Evolutionary conservation across 2,113 vertebrate species (phyloP).

Genomic region (Laticauda colubrina): DNA sequence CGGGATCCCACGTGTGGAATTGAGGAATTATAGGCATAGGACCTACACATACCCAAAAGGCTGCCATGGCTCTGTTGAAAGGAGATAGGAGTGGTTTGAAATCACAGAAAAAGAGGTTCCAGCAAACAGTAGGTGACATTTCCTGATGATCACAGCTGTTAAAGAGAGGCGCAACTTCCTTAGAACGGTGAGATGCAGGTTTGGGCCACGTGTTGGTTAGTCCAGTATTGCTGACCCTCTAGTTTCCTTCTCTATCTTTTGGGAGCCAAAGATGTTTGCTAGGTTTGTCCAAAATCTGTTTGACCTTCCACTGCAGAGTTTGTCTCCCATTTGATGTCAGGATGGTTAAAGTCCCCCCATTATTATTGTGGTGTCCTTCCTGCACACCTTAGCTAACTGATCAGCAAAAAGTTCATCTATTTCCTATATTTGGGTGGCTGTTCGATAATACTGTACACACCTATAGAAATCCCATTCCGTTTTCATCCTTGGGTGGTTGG

Average conservation of each 20-base stretch:
- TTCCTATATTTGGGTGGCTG: not conserved
- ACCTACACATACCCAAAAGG: not conserved
- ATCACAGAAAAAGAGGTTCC: not conserved
- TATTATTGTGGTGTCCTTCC: no score
- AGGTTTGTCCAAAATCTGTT: not conserved
- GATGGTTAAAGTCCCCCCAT: no score
- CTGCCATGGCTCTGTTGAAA: no score
- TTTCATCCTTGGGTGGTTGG: not conserved
- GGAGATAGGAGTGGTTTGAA: not conserved
- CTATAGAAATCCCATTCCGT: not conserved
- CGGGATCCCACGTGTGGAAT: not conserved
- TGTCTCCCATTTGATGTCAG: no score
- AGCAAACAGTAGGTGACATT: not conserved
- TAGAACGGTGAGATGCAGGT: no score
- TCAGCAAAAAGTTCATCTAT: not conserved
- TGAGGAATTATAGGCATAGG: not conserved
- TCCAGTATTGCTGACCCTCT: not conserved
- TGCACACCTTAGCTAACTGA: not conserved
- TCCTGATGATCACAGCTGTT: not conserved
- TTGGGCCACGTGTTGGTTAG: no score
- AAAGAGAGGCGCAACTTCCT: not conserved
- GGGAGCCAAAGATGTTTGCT: not conserved
- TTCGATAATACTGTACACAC: not conserved
- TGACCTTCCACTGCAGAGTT: not conserved
- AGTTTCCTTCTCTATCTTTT: not conserved